Evolutionary conservation across 2,113 vertebrate genomes (phyloP).

Genomic region (Centrocercus urophasianus): DNA sequence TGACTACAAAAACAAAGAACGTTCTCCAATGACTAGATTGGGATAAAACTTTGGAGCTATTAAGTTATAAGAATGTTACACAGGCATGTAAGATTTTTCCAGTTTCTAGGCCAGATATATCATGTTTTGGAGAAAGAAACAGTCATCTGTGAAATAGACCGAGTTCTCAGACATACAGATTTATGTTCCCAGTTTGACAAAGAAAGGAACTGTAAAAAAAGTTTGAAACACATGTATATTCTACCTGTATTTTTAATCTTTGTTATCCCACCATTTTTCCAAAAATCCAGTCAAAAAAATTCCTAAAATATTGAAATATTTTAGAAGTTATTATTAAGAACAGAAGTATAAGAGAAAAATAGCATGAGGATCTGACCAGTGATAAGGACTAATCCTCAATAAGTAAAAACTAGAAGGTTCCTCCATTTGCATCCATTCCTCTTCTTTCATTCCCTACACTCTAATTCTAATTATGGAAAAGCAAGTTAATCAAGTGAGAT

Average conservation of each 20-base stretch:
- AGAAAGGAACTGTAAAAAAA: constrained; percentile 14
- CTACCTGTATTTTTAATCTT: constrained; percentile 9
- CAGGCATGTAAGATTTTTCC: constrained; percentile 77
- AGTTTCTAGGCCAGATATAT: constrained; percentile 71
- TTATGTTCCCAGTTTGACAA: constrained; percentile 18
- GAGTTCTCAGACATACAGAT: neutral
- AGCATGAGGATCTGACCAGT: neutral
- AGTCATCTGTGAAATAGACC: constrained; percentile 44
- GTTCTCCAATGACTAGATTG: constrained; percentile 83
- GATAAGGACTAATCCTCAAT: neutral
- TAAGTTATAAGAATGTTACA: constrained; percentile 78
- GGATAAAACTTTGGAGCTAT: constrained; percentile 71
- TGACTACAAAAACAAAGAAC: constrained; percentile 85
- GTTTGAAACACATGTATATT: constrained; percentile 22
- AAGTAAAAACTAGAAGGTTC: neutral
- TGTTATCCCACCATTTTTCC: constrained; percentile 14
- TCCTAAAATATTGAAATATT: neutral
- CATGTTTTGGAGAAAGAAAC: constrained; percentile 60
- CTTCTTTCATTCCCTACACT: neutral
- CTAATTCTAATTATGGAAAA: neutral
- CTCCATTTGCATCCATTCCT: neutral
- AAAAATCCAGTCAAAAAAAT: neutral
- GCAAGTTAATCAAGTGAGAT: neutral
- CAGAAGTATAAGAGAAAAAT: neutral
- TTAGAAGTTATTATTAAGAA: neutral